Percentiles rank a stretch among this genome's conserved stretches.
phyloP scores from a whole-genome alignment of 2,797 vertebrate genomes.

The Liasis olivaceus region DNA sequence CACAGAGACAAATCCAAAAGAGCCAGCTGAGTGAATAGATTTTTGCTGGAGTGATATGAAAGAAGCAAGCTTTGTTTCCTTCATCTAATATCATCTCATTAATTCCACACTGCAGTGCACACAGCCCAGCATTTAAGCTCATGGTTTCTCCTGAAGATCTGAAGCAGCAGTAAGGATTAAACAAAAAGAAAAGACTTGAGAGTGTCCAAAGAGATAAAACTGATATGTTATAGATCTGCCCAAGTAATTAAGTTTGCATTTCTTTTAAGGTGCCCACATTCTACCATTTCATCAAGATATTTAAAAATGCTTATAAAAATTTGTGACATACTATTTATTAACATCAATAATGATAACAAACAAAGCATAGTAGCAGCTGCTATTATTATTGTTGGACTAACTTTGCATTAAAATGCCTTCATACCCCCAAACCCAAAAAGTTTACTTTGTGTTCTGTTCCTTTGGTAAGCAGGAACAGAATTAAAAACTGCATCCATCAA shows the following conservation, averaged over 20 bases:
- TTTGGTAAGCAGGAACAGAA: background rate
- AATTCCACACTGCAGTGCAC: background rate
- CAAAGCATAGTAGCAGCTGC: background rate
- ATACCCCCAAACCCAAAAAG: background rate
- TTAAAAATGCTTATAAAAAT: background rate
- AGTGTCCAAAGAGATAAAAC: background rate
- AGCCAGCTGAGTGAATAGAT: background rate
- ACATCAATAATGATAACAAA: background rate
- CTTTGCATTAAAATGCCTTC: background rate
- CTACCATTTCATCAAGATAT: background rate
- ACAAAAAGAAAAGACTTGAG: background rate
- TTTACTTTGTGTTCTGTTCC: background rate
- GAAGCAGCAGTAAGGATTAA: background rate
- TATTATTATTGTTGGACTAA: background rate
- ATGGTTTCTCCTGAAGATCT: background rate
- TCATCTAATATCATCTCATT: background rate
- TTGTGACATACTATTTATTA: background rate
- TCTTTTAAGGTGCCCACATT: background rate
- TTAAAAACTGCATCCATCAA: background rate
- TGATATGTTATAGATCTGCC: background rate
- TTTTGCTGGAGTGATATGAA: background rate
- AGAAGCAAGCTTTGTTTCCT: background rate
- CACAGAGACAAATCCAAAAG: background rate
- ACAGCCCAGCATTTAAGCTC: background rate
- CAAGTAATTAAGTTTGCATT: background rate